Evolutionary conservation across 2,113 vertebrate genomes (phyloP).

Genomic region (Haplotaxodon microlepis): DNA sequence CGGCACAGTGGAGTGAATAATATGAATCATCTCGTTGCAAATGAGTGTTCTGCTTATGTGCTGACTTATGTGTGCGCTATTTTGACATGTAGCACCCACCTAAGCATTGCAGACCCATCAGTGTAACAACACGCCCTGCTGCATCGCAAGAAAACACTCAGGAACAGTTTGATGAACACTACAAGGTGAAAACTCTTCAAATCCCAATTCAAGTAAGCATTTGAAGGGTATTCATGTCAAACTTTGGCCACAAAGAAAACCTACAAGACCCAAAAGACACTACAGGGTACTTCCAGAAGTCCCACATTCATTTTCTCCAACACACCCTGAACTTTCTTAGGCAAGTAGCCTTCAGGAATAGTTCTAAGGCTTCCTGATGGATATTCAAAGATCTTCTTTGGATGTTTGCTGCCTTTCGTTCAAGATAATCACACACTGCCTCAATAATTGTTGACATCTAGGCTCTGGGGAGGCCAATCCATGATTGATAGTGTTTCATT

Average conservation of each 20-base stretch:
- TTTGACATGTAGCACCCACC: background rate
- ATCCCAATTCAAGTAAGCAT: background rate
- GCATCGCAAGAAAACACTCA: background rate
- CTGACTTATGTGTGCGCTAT: rapidly evolving
- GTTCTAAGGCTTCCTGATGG: rapidly evolving
- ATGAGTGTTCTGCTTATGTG: background rate
- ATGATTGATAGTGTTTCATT: rapidly evolving
- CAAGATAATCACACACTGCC: background rate
- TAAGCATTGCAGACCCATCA: background rate
- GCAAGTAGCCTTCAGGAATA: background rate
- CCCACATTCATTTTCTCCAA: background rate
- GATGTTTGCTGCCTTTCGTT: background rate
- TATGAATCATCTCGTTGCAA: background rate
- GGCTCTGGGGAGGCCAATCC: background rate
- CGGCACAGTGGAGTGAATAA: background rate
- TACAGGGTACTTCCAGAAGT: rapidly evolving
- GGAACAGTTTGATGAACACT: background rate
- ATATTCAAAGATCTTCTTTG: background rate
- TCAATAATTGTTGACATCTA: background rate
- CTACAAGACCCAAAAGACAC: background rate
- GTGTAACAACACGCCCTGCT: background rate
- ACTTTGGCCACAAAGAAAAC: background rate
- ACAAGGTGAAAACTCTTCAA: background rate
- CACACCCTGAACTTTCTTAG: background rate
- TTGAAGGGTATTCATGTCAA: background rate